These are phyloP conservation scores for Carapus acus DNA, from an alignment of 2,797 vertebrate genomes.

Conservation along the genomic window DNA sequence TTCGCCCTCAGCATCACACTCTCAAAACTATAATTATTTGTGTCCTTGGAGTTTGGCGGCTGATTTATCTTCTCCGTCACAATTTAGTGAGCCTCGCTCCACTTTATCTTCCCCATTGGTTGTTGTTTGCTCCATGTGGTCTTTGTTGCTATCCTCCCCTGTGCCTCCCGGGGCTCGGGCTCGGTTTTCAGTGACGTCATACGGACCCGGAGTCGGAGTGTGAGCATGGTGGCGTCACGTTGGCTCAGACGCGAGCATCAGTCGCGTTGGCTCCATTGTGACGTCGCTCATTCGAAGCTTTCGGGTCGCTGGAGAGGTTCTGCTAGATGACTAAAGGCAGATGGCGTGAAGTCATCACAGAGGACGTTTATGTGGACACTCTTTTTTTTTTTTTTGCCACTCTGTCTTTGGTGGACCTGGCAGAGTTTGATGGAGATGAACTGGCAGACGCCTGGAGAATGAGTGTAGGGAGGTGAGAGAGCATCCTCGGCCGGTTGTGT, in stretches of 20 bases:
- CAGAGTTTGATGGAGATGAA: constrained; percentile 20
- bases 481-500: constrained; percentile 12
- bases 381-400: too few relatives aligned
- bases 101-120: background rate
- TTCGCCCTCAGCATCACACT: too few relatives aligned
- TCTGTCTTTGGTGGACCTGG: constrained; percentile 19
- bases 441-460: constrained; percentile 23
- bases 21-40: too few relatives aligned
- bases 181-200: background rate
- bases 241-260: background rate
- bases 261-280: background rate
- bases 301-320: constrained; percentile 8
- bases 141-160: background rate
- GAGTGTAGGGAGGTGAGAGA: constrained; percentile 21
- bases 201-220: background rate
- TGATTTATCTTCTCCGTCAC: too few relatives aligned
- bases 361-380: too few relatives aligned
- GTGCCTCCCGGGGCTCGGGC: background rate
- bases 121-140: background rate
- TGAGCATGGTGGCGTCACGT: background rate
- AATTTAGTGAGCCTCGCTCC: background rate
- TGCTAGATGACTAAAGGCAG: too few relatives aligned
- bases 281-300: background rate
- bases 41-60: too few relatives aligned
- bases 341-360: too few relatives aligned